These are phyloP conservation scores for Choristoneura fumiferana DNA, from an alignment of 1,140 invertebrate genomes.

Conservation along the genomic window DNA sequence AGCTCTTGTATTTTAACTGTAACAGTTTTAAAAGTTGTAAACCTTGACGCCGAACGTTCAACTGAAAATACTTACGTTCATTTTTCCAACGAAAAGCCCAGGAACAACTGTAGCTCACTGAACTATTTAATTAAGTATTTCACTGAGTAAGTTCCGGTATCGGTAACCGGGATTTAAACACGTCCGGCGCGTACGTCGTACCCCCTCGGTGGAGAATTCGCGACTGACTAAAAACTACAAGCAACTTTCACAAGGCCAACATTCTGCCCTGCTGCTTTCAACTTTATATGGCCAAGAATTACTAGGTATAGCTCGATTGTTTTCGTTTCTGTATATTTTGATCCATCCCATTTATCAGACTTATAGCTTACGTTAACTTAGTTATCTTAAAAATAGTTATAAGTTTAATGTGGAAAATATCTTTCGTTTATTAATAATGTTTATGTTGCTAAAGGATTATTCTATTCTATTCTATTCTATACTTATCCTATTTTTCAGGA, in stretches of 20 bases:
- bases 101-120: background rate
- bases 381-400: no score
- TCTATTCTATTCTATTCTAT: no score
- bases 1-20: no score
- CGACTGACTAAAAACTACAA: conserved; percentile 1
- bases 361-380: no score
- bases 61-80: conserved; percentile 15
- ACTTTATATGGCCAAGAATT: conserved; percentile 8
- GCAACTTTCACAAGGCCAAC: conserved; percentile 4
- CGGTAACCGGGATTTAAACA: background rate
- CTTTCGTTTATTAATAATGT: no score
- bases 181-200: background rate
- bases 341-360: no score
- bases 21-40: background rate
- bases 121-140: conserved; percentile 1
- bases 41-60: background rate
- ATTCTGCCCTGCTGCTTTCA: conserved; percentile 15
- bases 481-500: no score
- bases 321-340: no score
- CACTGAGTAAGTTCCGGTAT: background rate
- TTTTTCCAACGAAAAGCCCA: conserved; percentile 4
- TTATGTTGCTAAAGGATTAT: no score
- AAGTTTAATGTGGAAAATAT: no score
- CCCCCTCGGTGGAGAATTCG: background rate
- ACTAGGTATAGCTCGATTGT: background rate